Evolutionary conservation across 2,888 invertebrate species (phyloP), one percentile per base, ranked within the genome.

Genomic region (Amphipoea oculea): DNA sequence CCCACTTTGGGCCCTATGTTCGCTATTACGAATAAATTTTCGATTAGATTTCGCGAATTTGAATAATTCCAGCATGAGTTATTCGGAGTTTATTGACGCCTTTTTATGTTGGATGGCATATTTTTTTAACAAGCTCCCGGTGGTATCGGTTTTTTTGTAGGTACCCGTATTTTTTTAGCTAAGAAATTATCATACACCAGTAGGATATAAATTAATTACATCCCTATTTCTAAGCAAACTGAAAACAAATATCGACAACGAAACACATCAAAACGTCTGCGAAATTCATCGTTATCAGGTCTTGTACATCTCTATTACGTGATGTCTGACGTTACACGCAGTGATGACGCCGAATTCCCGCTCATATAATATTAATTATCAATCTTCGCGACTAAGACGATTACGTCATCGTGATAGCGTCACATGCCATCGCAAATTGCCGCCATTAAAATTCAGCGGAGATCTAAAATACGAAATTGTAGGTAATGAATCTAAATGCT

Each of bases 371-470:
- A 90, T 87, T 89, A 90, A 89, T 90, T 89, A 89, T 78, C 86
- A 90, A 89, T 90, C 83, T 82, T 82, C 83, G 74, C 81, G 81
- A 86, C 83, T 87, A 89, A 84, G 84, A 90, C 91, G 90, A 92
- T 94, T 92, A 92, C 90, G 89, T 90, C 82, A 84, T 77, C 87
- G 88, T 86, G 91, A 93, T 94, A 91, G 89, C 93, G 92, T 91
- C 91, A 92, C 91, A 91, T 88, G 91, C 86, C 91, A 90, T 90
- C 92, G 91, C 93, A 93, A 95, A 95, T 95, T 94, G 93, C 91
- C 91, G 88, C 91, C 94, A 94, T 95, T 95, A 94, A 93, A 92
- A 93, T 94, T 93, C 91, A 90, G 89, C 90, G 90, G 87, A 90
- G 91, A 90, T 92, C 91, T 92, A 89, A 91, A 93, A 93, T 92